A percentile compares a stretch with the other conserved stretches of the same genome.
These are phyloP conservation scores for Hydraecia micacea DNA, from an alignment of 2,888 invertebrate genomes.

Conservation along the genomic window DNA sequence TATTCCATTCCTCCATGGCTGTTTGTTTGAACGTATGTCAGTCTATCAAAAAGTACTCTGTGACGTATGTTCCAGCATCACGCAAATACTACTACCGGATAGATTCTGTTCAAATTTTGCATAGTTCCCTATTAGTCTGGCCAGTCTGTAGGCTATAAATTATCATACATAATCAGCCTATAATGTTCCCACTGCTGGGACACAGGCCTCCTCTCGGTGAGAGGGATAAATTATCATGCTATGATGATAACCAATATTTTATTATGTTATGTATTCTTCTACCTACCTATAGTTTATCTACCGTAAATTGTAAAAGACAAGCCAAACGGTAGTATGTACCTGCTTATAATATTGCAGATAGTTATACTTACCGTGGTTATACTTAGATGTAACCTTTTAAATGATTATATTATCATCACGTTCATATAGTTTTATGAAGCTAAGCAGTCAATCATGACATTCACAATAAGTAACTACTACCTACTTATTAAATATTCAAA, in stretches of 20 bases:
- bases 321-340: not conserved
- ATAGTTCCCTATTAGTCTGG: not conserved
- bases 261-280: not conserved
- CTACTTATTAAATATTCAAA: too few relatives aligned
- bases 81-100: not conserved
- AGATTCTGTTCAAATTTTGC: not conserved
- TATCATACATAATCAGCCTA: too few relatives aligned
- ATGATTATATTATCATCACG: not conserved
- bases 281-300: not conserved
- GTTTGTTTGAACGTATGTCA: not conserved
- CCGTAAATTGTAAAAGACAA: not conserved
- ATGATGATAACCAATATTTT: not conserved
- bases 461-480: too few relatives aligned
- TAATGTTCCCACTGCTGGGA: too few relatives aligned
- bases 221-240: not conserved
- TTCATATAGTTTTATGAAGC: not conserved
- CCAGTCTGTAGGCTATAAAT: not conserved
- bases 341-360: not conserved
- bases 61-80: not conserved
- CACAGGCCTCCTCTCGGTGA: too few relatives aligned
- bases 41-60: too few relatives aligned
- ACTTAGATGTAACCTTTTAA: not conserved
- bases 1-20: too few relatives aligned
- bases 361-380: too few relatives aligned
- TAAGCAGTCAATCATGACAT: not conserved